These are phyloP conservation scores for Ptilonorhynchus violaceus DNA, from an alignment of 2,113 vertebrate genomes.

Conservation along the genomic window DNA sequence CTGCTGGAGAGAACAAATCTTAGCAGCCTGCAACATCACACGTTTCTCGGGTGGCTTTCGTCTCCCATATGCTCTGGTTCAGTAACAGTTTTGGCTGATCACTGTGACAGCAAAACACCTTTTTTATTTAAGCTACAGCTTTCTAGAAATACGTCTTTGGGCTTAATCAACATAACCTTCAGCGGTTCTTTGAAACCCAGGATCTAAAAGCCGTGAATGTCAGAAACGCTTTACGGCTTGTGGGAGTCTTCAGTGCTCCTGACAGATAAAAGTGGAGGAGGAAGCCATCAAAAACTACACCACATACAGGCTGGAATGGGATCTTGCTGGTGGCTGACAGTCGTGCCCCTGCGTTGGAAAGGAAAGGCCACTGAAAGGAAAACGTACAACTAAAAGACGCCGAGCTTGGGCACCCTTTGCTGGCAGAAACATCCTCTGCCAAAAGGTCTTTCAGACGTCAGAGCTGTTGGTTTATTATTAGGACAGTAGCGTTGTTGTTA, in stretches of 20 bases:
- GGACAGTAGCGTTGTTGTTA: neutral
- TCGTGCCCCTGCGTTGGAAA: neutral
- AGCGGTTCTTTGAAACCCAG: slow-evolving; percentile 45
- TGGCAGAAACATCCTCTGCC: neutral
- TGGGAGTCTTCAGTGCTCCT: slow-evolving; percentile 30
- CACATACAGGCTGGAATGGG: neutral
- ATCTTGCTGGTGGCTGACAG: neutral
- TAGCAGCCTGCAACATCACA: slow-evolving; percentile 2
- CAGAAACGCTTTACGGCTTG: slow-evolving; percentile 50
- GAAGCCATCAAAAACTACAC: neutral
- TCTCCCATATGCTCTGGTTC: slow-evolving; percentile 11
- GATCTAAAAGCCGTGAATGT: slow-evolving; percentile 54
- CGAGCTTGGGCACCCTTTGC: neutral
- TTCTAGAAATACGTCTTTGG: slow-evolving; percentile 46
- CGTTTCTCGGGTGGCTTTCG: neutral
- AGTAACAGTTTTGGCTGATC: slow-evolving; percentile 21
- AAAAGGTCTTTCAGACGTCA: neutral
- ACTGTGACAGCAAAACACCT: slow-evolving; percentile 17
- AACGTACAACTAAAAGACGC: neutral
- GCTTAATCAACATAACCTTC: slow-evolving; percentile 59
- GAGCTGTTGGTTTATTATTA: neutral
- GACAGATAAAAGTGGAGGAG: slow-evolving; percentile 46
- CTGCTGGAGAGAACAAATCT: slow-evolving; percentile 20
- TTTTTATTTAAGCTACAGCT: slow-evolving; percentile 31
- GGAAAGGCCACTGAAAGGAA: neutral